Evolutionary conservation across 2,797 vertebrate species (phyloP), one percentile per base, ranked within the genome.

Genomic region (Adelosebastes latens): DNA sequence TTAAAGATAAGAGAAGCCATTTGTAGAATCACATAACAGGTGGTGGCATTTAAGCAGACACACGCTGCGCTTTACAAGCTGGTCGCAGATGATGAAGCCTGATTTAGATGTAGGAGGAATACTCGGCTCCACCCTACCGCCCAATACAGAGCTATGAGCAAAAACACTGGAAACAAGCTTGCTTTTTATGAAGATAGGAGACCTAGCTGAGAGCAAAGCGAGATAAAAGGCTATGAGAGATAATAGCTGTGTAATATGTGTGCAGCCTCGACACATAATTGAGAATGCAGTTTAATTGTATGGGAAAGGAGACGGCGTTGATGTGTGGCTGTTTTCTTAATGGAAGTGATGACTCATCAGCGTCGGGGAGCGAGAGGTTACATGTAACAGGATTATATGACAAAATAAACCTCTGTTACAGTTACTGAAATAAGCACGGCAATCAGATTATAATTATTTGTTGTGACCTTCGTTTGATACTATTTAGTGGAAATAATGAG

Each of bases 241-340:
- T 89, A 89, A 86, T 86, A 79, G 81, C 87, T 81, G 81, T 88
- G 86, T 90, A 83, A 92, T 82, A 74, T 90, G 70, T 90, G 81
- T 82, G 87, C 20, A 9, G 7, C 42, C 42, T 46, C 42, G 46
- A 52, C 20, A 52, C 49, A 52, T 52, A n/a, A 52, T n/a, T 20
- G 20, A 52, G 49, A 52, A 52, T 52, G 49, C 4, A 7, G 14
- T 52, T 20, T n/a, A 52, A 52, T 52, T 52, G 18, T 52, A n/a
- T n/a, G 4, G 49, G 49, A 18, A 46, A 46, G 16, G 16, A 49
- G 18, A 49, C 46, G 16, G 8, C 7, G 46, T 49, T 49, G 36
- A 10, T 6, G 36, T 2, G 62, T 31, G 64, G 90, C 88, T 82
- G 75, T 80, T 80, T 82, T 85, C 83, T 85, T 88, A 90, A 92